A percentile compares a stretch with the other conserved stretches of the same genome.
Conservation (phyloP, 2,797 vertebrate genomes). For the Coilia nasus region DNA sequence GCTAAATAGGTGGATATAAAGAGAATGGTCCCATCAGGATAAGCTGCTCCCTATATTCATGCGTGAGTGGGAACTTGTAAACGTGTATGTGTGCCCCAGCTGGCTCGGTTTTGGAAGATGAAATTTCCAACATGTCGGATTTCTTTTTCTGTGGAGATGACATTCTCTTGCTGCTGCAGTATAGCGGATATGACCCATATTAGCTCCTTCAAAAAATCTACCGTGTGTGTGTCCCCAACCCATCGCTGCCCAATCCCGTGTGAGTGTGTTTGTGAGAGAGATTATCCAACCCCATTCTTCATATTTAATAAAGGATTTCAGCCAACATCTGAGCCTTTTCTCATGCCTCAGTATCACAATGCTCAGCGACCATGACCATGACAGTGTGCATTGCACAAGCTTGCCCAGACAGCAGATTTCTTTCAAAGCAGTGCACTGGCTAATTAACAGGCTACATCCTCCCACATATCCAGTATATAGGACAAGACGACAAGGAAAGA, state of each 20-base stretch:
- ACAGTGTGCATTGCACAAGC: neutral
- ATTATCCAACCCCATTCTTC: neutral
- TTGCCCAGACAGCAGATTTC: neutral
- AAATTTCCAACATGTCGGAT: constrained; percentile 18
- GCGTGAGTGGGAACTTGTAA: neutral
- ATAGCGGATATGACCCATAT: constrained; percentile 41
- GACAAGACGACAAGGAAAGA: constrained; percentile 17
- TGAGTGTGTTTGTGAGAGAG: neutral
- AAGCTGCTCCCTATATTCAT: constrained; percentile 22
- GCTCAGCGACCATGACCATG: neutral
- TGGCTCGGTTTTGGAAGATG: constrained; percentile 17
- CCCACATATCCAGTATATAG: constrained; percentile 13
- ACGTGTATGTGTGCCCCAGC: neutral
- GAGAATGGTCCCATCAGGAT: constrained; percentile 21
- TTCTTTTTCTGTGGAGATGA: constrained; percentile 37
- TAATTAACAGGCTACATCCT: constrained; percentile 14
- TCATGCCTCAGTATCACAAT: neutral
- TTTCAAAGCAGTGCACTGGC: neutral
- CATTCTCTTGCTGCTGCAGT: constrained; percentile 19
- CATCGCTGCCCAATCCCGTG: neutral
- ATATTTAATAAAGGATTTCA: neutral
- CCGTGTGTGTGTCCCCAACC: neutral
- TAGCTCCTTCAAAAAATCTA: constrained; percentile 2
- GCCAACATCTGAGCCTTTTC: neutral
- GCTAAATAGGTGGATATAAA: neutral